These are phyloP conservation scores for Neoarius graeffei DNA, from an alignment of 2,113 vertebrate species.

Conservation along the genomic window DNA sequence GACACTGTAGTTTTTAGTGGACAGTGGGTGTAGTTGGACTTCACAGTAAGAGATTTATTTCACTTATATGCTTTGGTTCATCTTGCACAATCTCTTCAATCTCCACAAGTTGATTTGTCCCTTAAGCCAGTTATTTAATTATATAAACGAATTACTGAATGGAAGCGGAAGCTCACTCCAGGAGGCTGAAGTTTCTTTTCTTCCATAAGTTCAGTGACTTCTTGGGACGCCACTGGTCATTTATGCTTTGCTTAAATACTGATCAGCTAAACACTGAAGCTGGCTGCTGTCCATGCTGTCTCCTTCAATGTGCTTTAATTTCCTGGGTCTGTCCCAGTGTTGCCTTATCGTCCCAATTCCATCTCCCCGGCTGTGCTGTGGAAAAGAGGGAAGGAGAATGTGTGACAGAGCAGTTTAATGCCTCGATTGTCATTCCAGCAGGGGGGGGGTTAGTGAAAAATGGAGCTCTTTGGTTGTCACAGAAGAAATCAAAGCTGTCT, in stretches of 20 bases:
- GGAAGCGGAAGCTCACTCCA: slow-evolving; percentile 27
- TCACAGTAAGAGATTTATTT: not conserved
- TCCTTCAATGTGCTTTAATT: slow-evolving; percentile 14
- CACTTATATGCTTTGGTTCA: not conserved
- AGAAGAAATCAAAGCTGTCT: slow-evolving; percentile 30
- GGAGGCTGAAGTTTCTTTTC: slow-evolving; percentile 39
- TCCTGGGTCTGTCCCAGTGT: slow-evolving; percentile 15
- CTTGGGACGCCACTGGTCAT: slow-evolving; percentile 29
- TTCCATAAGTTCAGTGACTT: slow-evolving; percentile 10
- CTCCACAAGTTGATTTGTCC: not conserved
- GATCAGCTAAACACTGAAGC: slow-evolving; percentile 15
- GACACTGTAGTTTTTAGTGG: not conserved
- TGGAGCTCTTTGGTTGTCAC: slow-evolving; percentile 20
- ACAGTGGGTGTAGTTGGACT: not conserved
- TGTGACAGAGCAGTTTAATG: slow-evolving; percentile 50
- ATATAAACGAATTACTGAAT: slow-evolving; percentile 5
- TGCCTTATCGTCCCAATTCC: slow-evolving; percentile 30
- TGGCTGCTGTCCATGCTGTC: slow-evolving; percentile 24
- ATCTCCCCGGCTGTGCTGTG: slow-evolving; percentile 56
- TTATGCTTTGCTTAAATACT: slow-evolving; percentile 26
- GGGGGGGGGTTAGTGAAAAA: slow-evolving; percentile 14
- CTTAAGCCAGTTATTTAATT: slow-evolving; percentile 18
- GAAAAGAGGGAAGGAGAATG: slow-evolving; percentile 31
- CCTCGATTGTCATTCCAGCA: slow-evolving; percentile 21
- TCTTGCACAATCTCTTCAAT: not conserved